These are phyloP conservation scores for Epizoanthus fatuus DNA, from an alignment of 92 coral and sea anemone species.

Conservation along the genomic window DNA sequence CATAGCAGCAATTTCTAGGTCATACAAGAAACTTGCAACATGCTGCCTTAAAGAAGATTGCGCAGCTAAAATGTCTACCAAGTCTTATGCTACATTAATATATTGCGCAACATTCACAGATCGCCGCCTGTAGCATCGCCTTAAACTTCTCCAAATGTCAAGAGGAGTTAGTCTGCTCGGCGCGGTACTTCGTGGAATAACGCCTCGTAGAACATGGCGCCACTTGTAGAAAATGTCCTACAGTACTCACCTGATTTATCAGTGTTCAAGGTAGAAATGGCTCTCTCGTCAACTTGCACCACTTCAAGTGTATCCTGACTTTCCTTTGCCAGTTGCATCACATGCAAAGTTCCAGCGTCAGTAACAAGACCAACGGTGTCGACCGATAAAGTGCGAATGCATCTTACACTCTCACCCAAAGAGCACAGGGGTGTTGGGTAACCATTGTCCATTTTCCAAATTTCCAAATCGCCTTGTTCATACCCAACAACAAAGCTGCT, in stretches of 20 bases:
- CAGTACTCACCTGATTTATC: not conserved
- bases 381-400: slow-evolving; percentile 31
- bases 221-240: no score
- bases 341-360: slow-evolving; percentile 47
- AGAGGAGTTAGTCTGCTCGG: no score
- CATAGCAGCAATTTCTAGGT: no score
- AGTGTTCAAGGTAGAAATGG: slow-evolving; percentile 1
- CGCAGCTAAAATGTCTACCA: no score
- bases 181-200: no score
- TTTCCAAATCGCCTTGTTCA: slow-evolving; percentile 32
- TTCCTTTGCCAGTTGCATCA: slow-evolving; percentile 15
- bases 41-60: no score
- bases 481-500: slow-evolving; percentile 25
- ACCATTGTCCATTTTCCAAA: slow-evolving; percentile 26
- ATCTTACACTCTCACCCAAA: slow-evolving; percentile 22
- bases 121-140: no score
- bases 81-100: no score
- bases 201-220: no score
- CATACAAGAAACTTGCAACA: no score
- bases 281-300: slow-evolving; percentile 20
- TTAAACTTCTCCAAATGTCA: no score
- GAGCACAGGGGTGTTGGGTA: slow-evolving; percentile 24
- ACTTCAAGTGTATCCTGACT: slow-evolving; percentile 28
- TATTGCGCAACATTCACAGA: no score
- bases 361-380: slow-evolving; percentile 37